These are phyloP conservation scores for Neodiprion virginianus DNA, from an alignment of 1,140 invertebrate species.

Conservation along the genomic window DNA sequence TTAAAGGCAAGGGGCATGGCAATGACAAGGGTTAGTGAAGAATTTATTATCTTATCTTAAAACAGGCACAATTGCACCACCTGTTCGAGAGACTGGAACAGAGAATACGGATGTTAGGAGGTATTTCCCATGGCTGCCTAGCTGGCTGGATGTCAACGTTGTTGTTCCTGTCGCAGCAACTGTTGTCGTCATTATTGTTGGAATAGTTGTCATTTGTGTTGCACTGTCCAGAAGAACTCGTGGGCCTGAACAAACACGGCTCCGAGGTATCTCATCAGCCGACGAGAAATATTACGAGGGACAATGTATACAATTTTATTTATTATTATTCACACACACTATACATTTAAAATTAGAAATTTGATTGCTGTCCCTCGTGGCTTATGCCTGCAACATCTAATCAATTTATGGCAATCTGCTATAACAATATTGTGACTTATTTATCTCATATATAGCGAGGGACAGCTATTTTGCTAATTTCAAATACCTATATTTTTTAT, in stretches of 20 bases:
- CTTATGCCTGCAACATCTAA: not conserved
- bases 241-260: slow-evolving; percentile 76
- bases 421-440: not conserved
- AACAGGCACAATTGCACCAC: slow-evolving; percentile 80
- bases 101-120: slow-evolving; percentile 65
- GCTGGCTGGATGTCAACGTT: slow-evolving; percentile 87
- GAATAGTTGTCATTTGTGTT: slow-evolving; percentile 87
- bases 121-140: slow-evolving; percentile 81
- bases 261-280: slow-evolving; percentile 73
- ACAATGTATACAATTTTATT: slow-evolving; percentile 58
- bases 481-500: no score
- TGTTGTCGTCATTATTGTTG: slow-evolving; percentile 85
- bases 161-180: slow-evolving; percentile 85
- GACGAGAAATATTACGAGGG: slow-evolving; percentile 63
- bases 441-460: not conserved
- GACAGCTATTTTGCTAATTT: no score
- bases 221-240: slow-evolving; percentile 79
- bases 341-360: slow-evolving; percentile 6
- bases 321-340: slow-evolving; percentile 22
- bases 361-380: not conserved
- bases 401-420: not conserved
- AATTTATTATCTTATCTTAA: slow-evolving; percentile 29
- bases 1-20: slow-evolving; percentile 79
- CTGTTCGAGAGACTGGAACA: slow-evolving; percentile 68
- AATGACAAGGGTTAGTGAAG: slow-evolving; percentile 76